Evolutionary conservation across 2,888 invertebrate genomes (phyloP).

Genomic region (Didymodactylos carnosus): DNA sequence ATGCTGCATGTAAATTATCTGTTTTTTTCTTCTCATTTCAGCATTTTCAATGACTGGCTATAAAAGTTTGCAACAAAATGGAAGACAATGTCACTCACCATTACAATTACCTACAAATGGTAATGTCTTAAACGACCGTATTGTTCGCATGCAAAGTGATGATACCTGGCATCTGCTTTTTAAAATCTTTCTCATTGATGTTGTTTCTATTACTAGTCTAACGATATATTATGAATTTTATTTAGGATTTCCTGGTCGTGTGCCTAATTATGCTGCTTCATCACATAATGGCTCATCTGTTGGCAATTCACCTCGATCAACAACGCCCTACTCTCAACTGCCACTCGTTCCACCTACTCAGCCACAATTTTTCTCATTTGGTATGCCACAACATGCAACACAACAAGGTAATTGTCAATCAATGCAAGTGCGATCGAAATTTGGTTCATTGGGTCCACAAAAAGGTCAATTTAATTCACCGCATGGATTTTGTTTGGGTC

Average conservation of each 20-base stretch:
- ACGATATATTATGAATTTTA: no score
- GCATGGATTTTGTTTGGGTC: conserved; percentile 81
- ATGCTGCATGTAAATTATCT: no score
- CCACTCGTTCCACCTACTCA: background rate
- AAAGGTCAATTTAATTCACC: conserved; percentile 89
- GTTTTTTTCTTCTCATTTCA: no score
- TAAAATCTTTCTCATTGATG: background rate
- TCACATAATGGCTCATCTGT: background rate
- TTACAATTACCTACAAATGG: no score
- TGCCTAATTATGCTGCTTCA: background rate
- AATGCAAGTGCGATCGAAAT: conserved; percentile 41
- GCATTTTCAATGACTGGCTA: no score
- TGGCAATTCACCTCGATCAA: background rate
- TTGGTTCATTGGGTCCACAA: conserved; percentile 73
- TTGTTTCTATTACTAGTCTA: background rate
- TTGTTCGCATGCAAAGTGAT: no score
- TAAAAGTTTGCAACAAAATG: no score
- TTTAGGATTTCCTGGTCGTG: no score
- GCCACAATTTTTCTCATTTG: no score
- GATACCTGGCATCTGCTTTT: no score
- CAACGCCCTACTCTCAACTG: background rate
- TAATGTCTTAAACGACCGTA: no score
- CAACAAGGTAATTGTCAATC: background rate
- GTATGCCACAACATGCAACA: background rate
- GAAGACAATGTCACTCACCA: no score